phyloP scores from a whole-genome alignment of 2,888 invertebrate species.

The Galeruca laticollis region DNA sequence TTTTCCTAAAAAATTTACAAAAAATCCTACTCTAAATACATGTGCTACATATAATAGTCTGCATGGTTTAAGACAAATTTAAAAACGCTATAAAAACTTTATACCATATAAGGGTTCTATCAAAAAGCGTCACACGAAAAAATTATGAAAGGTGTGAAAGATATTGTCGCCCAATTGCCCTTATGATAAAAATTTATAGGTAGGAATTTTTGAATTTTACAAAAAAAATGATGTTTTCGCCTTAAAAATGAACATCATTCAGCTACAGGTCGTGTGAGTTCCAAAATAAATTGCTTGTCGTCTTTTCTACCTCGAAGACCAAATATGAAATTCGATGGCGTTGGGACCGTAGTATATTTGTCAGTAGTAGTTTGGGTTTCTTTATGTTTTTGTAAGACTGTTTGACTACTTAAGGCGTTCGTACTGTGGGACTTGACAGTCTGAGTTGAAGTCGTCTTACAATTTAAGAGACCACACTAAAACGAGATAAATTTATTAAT shows the following conservation, averaged over 20 bases:
- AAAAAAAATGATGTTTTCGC: background rate
- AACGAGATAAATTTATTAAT: constrained; percentile 40
- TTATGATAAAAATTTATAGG: too few species aligned
- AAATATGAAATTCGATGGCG: constrained; percentile 68
- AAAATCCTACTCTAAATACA: background rate
- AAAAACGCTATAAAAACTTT: too few species aligned
- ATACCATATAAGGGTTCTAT: too few species aligned
- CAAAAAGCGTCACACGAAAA: too few species aligned
- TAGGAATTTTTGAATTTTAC: background rate
- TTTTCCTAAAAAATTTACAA: background rate
- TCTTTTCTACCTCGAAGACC: constrained; percentile 71
- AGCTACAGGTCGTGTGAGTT: constrained; percentile 61
- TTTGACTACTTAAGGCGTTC: constrained; percentile 72
- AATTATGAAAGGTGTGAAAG: too few species aligned
- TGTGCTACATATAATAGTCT: background rate
- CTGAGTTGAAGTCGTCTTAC: constrained; percentile 78
- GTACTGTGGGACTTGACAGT: constrained; percentile 76
- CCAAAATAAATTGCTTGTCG: constrained; percentile 70
- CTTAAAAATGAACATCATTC: constrained; percentile 46
- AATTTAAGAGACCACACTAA: constrained; percentile 74
- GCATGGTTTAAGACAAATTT: too few species aligned
- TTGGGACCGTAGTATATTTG: constrained; percentile 63
- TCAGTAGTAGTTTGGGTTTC: constrained; percentile 67
- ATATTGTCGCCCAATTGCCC: too few species aligned
- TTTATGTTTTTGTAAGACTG: constrained; percentile 68